phyloP scores from a whole-genome alignment of 2,113 vertebrate species.

The Pygathrix nemaeus region DNA sequence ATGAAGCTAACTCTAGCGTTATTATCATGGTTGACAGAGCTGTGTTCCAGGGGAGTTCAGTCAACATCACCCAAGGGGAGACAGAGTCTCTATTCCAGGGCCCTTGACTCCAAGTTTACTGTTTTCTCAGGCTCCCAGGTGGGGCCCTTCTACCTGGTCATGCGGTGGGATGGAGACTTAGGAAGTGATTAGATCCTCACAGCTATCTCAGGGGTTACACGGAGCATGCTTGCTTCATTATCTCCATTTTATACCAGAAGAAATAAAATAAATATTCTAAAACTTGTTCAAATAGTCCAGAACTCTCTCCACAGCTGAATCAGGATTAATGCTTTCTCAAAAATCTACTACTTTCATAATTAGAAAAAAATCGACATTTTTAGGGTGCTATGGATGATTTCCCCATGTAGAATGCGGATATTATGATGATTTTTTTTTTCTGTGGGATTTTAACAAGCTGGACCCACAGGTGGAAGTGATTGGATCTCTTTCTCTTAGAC shows the following conservation, averaged over 20 bases:
- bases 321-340: background rate
- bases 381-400: background rate
- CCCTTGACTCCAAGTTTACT: background rate
- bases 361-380: background rate
- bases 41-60: background rate
- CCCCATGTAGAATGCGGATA: accelerated
- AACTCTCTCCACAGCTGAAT: background rate
- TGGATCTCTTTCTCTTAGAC: background rate
- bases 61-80: background rate
- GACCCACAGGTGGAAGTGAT: background rate
- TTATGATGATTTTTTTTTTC: background rate
- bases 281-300: background rate
- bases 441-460: background rate
- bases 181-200: background rate
- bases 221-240: background rate
- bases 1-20: background rate
- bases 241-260: background rate
- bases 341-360: background rate
- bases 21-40: background rate
- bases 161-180: no score
- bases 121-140: no score
- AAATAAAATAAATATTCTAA: background rate
- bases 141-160: background rate
- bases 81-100: background rate
- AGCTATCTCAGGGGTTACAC: background rate